Evolutionary conservation across 2,888 invertebrate genomes (phyloP).

Genomic region (Craniophora ligustri): DNA sequence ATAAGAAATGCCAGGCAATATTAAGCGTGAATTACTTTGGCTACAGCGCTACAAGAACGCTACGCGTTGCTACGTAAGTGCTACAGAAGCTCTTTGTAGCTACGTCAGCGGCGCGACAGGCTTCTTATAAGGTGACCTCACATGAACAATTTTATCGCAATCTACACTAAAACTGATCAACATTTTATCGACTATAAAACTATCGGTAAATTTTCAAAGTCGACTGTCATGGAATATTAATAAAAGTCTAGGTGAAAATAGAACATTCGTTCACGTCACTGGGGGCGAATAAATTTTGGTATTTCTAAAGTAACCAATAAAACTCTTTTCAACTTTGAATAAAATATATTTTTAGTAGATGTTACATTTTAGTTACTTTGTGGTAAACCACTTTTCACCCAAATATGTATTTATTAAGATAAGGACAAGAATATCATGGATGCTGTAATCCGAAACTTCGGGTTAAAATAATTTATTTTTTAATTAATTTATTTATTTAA

Average conservation of each 20-base stretch:
- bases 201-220: constrained; percentile 8
- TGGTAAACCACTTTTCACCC: too few relatives aligned
- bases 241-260: background rate
- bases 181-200: constrained; percentile 20
- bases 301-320: background rate
- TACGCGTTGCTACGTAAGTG: constrained; percentile 42
- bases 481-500: too few relatives aligned
- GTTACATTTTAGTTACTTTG: too few relatives aligned
- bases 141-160: constrained; percentile 13
- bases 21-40: constrained; percentile 12
- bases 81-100: constrained; percentile 34
- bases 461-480: too few relatives aligned
- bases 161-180: constrained; percentile 41
- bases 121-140: constrained; percentile 26
- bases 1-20: background rate
- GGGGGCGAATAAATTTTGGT: background rate
- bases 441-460: too few relatives aligned
- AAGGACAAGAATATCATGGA: too few relatives aligned
- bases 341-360: background rate
- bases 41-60: constrained; percentile 36
- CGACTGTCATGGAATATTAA: constrained; percentile 8
- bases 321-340: background rate
- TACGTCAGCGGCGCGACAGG: constrained; percentile 36
- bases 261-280: background rate
- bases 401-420: too few relatives aligned